Evolutionary conservation across 2,888 invertebrate species (phyloP), one percentile per base, ranked within the genome.

Genomic region (Microplitis manilae): DNA sequence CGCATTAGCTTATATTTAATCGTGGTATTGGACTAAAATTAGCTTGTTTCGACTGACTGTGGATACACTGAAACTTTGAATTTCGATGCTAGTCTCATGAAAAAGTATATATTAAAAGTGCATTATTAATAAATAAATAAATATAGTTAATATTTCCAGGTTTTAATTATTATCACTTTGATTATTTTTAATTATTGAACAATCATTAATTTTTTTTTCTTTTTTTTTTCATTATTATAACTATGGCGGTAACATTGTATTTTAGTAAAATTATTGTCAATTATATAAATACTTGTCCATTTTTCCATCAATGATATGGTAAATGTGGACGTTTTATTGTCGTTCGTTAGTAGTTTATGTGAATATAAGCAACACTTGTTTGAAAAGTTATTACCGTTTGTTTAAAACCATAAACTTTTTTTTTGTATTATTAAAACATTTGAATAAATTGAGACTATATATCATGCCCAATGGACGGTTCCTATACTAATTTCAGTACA

Each of bases 401-500:
- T 50, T 50, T 50, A 2, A 50, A 50, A 50, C 50, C 50, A 50
- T 50, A 50, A 50, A 50, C 50, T 50, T 50, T 50, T 50, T 13
- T 50, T 13, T 50, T 13, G 9, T 13, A 50, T 13, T 4, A 13
- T 13, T 8, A 13, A 50, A 50, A 50, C 50, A 13, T 50, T 50
- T 50, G 13, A 50, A 50, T 50, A 50, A 50, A 50, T 50, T 50
- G 50, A 50, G 8, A 50, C 50, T 62, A 62, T 62, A 6, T 20
- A 62, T 62, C 8, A 62, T 62, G 62, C 20, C 62, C 62, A 62
- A 62, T 62, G 62, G 62, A 62, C 62, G 62, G 62, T 62, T 17
- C 20, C 62, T 62, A 62, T 62, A 62, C 62, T 62, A 62, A 62
- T 17, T 62, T 62, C 17, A 62, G 62, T 62, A 62, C 62, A 62